A percentile compares a stretch with the other conserved stretches of the same genome.
Conservation (phyloP, 2,888 invertebrate species). For the Ormyrus thymus region DNA sequence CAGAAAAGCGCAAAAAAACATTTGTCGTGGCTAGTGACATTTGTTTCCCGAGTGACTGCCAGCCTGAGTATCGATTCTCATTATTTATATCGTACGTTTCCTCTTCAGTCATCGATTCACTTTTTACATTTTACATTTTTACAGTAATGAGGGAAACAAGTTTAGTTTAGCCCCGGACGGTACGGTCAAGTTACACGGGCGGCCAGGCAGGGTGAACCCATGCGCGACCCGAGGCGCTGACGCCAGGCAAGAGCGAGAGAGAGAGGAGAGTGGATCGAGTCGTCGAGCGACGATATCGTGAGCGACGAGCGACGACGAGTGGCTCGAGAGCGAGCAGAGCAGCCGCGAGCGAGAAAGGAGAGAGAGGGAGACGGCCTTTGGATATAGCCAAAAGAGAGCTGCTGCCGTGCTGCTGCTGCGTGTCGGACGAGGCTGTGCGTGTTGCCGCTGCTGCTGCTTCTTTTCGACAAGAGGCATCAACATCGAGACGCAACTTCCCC, state of each 20-base stretch:
- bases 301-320: constrained; percentile 8
- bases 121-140: constrained; percentile 74
- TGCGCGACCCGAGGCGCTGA: constrained; percentile 57
- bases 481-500: not conserved
- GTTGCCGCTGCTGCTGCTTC: not conserved
- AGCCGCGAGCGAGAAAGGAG: not conserved
- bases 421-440: not conserved
- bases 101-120: constrained; percentile 75
- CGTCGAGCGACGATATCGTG: constrained; percentile 10
- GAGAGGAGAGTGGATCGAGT: constrained; percentile 42
- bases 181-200: constrained; percentile 62
- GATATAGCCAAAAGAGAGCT: too few relatives aligned
- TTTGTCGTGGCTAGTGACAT: constrained; percentile 62
- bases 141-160: constrained; percentile 71
- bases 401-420: too few relatives aligned
- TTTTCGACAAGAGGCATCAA: not conserved
- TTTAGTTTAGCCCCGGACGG: constrained; percentile 65
- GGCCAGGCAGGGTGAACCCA: constrained; percentile 45
- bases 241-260: constrained; percentile 46
- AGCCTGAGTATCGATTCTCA: constrained; percentile 74
- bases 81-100: constrained; percentile 75
- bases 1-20: not conserved
- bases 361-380: not conserved
- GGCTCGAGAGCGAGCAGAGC: constrained; percentile 1
- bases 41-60: constrained; percentile 60